These are phyloP conservation scores for Limanda limanda DNA, from an alignment of 2,113 vertebrate genomes.

Conservation along the genomic window DNA sequence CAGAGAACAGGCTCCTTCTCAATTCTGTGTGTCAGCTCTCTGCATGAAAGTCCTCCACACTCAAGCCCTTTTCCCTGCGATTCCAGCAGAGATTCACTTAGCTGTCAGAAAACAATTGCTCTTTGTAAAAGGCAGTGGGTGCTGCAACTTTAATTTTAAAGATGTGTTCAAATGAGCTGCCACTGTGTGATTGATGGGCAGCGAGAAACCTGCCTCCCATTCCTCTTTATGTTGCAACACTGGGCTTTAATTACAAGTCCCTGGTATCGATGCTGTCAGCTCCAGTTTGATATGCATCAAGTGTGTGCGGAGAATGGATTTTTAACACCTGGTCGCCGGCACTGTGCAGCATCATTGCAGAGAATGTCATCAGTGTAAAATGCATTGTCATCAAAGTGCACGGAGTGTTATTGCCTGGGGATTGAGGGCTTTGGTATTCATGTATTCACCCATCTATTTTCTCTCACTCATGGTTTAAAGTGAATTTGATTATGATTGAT, in stretches of 20 bases:
- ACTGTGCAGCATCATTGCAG: constrained; percentile 45
- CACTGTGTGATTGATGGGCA: constrained; percentile 73
- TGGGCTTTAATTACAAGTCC: constrained; percentile 73
- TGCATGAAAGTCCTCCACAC: constrained; percentile 55
- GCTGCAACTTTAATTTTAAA: constrained; percentile 78
- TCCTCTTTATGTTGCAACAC: constrained; percentile 56
- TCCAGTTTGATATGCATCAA: constrained; percentile 68
- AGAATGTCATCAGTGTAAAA: constrained; percentile 60
- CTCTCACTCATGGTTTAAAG: constrained; percentile 44
- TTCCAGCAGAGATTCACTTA: constrained; percentile 70
- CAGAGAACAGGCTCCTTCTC: constrained; percentile 48
- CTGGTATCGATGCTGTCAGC: constrained; percentile 72
- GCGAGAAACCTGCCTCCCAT: constrained; percentile 48
- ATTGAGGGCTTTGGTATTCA: constrained; percentile 56
- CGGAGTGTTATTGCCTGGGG: constrained; percentile 34
- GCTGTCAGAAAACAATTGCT: constrained; percentile 78
- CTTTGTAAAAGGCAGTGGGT: constrained; percentile 60
- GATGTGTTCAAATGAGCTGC: constrained; percentile 78
- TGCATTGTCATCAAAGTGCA: constrained; percentile 69
- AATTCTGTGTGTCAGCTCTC: constrained; percentile 62
- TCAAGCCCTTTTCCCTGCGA: constrained; percentile 54
- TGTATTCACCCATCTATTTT: constrained; percentile 61
- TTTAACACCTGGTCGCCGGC: constrained; percentile 51
- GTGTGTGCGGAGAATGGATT: constrained; percentile 63
- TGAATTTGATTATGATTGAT: constrained; percentile 72